These are phyloP conservation scores for Agrypnus murinus DNA, from an alignment of 2,888 invertebrate species.

Conservation along the genomic window DNA sequence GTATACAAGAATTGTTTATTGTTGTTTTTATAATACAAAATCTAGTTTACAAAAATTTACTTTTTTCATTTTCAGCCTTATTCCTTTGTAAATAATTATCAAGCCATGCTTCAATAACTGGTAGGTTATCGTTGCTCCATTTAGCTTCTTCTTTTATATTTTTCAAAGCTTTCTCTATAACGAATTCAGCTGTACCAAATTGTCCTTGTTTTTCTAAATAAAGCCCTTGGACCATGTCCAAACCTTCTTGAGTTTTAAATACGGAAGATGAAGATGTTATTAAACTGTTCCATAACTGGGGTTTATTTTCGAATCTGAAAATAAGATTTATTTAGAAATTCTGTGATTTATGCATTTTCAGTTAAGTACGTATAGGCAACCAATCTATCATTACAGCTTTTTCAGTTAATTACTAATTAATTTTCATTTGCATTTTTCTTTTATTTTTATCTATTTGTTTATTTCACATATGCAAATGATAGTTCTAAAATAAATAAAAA, in stretches of 20 bases:
- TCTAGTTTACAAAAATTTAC: conserved; percentile 46
- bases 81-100: conserved; percentile 72
- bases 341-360: neutral
- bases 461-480: neutral
- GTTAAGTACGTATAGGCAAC: conserved; percentile 18
- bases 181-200: conserved; percentile 83
- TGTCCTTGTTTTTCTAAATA: conserved; percentile 79
- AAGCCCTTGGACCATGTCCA: conserved; percentile 80
- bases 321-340: neutral
- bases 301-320: conserved; percentile 79
- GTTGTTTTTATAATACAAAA: conserved; percentile 8
- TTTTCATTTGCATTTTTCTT: no score
- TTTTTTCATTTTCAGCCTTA: conserved; percentile 37
- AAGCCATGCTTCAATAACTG: conserved; percentile 84
- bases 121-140: conserved; percentile 85
- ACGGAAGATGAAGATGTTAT: conserved; percentile 83
- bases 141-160: conserved; percentile 84
- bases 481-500: no score
- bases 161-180: conserved; percentile 82
- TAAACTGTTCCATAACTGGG: conserved; percentile 85
- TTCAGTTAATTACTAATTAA: conserved; percentile 2
- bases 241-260: conserved; percentile 84
- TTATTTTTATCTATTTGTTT: no score
- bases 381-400: neutral
- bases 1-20: conserved; percentile 19